Conservation (phyloP, 2,113 vertebrate genomes). For the Mirounga angustirostris region DNA sequence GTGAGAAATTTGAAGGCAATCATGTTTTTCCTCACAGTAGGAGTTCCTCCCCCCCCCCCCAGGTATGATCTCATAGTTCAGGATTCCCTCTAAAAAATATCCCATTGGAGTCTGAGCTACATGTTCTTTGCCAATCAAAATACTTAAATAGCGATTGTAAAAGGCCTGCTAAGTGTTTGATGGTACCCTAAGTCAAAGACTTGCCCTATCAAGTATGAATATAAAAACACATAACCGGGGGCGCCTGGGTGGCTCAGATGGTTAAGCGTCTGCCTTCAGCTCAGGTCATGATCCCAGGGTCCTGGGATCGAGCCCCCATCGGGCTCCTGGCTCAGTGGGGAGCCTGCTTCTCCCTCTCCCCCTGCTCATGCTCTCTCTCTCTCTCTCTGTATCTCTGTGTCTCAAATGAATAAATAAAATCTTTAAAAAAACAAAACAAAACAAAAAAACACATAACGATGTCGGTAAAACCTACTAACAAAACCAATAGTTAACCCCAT, state of each 20-base stretch:
- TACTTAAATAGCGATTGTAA: neutral
- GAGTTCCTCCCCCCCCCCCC: too few relatives aligned
- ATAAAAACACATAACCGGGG: neutral
- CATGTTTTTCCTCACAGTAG: neutral
- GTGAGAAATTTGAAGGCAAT: neutral
- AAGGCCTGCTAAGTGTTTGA: neutral
- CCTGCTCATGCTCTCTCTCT: too few relatives aligned
- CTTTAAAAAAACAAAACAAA: too few relatives aligned
- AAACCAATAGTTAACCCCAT: neutral
- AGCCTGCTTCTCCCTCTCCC: too few relatives aligned
- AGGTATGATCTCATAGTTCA: neutral
- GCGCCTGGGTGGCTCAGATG: too few relatives aligned
- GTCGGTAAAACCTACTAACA: neutral
- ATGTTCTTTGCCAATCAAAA: neutral
- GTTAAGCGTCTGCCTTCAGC: too few relatives aligned
- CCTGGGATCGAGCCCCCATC: too few relatives aligned
- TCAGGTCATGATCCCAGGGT: too few relatives aligned
- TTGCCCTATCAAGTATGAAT: neutral
- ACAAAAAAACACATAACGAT: neutral
- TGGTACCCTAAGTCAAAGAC: neutral
- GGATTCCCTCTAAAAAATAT: neutral
- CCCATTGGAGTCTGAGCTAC: neutral
- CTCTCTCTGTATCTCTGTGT: too few relatives aligned
- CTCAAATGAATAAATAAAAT: too few relatives aligned
- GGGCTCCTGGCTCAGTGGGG: too few relatives aligned